phyloP scores from a whole-genome alignment of 2,113 vertebrate genomes.

The Entomyzon cyanotis region DNA sequence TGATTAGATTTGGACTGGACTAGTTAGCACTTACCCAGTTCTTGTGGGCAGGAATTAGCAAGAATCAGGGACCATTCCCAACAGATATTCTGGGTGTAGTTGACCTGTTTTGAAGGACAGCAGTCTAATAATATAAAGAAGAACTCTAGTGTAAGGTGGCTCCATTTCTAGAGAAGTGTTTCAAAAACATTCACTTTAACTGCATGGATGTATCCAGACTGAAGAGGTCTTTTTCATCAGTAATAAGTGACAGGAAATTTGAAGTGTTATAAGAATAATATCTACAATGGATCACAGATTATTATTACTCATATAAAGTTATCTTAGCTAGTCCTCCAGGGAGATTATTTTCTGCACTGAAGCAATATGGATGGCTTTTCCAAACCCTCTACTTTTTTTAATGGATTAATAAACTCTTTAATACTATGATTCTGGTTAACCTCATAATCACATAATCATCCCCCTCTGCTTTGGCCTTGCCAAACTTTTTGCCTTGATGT shows the following conservation, averaged over 20 bases:
- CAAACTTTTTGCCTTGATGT: background rate
- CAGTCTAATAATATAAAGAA: background rate
- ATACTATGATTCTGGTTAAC: background rate
- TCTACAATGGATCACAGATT: background rate
- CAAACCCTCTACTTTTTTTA: background rate
- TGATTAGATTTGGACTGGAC: background rate
- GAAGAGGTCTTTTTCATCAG: background rate
- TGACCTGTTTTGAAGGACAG: background rate
- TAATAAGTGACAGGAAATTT: background rate
- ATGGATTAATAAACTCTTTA: background rate
- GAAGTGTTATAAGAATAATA: background rate
- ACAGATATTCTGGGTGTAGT: accelerated
- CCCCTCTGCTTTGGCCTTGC: background rate
- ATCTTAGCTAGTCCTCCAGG: background rate
- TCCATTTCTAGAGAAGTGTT: background rate
- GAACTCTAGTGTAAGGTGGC: background rate
- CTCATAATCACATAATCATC: background rate
- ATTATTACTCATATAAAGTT: background rate
- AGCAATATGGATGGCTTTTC: background rate
- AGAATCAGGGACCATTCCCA: background rate
- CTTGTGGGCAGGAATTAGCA: background rate
- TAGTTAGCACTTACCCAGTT: background rate
- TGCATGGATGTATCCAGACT: background rate
- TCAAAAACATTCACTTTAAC: background rate
- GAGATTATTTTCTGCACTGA: background rate